Conservation (phyloP, 2,888 invertebrate genomes). For the Pterostichus madidus region DNA sequence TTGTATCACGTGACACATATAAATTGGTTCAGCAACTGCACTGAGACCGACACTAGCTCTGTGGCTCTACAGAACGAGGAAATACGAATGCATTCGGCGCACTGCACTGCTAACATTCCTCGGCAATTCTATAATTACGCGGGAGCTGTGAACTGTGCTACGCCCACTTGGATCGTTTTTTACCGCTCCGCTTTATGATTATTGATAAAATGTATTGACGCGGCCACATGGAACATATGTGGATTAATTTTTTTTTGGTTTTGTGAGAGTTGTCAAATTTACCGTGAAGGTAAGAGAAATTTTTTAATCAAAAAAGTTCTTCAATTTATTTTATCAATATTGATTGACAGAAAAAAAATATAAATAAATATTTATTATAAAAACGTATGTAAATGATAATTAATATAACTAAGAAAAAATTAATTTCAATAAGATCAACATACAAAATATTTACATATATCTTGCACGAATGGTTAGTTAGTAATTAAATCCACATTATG, state of each 20-base stretch:
- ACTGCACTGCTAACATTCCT: slow-evolving; percentile 18
- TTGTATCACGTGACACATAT: slow-evolving; percentile 54
- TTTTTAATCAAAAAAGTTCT: background rate
- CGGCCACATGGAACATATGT: slow-evolving; percentile 23
- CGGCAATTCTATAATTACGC: slow-evolving; percentile 58
- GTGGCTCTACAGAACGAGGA: slow-evolving; percentile 42
- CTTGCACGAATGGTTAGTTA: slow-evolving; percentile 13
- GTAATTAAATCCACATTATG: slow-evolving; percentile 37
- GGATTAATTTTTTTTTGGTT: slow-evolving; percentile 16
- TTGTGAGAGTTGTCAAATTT: background rate
- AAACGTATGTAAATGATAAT: slow-evolving; percentile 12
- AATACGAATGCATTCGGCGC: slow-evolving; percentile 36
- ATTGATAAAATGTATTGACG: slow-evolving; percentile 26
- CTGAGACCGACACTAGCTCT: slow-evolving; percentile 15
- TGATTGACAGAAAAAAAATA: background rate
- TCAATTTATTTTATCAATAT: slow-evolving; percentile 8
- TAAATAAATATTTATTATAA: background rate
- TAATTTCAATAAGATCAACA: slow-evolving; percentile 3
- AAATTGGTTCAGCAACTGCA: slow-evolving; percentile 51
- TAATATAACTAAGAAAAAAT: slow-evolving; percentile 10
- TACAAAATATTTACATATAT: background rate
- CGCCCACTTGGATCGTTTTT: slow-evolving; percentile 42
- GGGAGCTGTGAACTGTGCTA: slow-evolving; percentile 52
- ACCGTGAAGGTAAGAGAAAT: background rate
- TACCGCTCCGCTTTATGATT: slow-evolving; percentile 35